Conservation (phyloP, 2,797 vertebrate genomes). For the Prionace glauca region DNA sequence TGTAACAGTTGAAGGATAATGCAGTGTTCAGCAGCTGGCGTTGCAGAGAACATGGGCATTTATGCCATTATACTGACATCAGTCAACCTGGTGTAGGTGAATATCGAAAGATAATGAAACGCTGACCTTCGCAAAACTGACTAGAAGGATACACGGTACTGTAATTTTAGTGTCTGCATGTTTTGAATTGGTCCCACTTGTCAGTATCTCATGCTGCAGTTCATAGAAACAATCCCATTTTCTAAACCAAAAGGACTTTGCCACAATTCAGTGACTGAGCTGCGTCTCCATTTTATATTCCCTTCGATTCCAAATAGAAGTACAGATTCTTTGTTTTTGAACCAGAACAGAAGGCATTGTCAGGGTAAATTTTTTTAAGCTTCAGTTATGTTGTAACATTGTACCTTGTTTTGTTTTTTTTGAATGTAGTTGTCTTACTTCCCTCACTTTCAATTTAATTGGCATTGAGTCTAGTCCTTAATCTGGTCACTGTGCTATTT, state of each 20-base stretch:
- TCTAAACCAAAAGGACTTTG: not conserved
- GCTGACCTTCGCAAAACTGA: constrained; percentile 15
- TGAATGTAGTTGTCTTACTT: not conserved
- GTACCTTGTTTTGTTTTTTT: not conserved
- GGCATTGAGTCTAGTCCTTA: not conserved
- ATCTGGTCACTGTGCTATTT: not conserved
- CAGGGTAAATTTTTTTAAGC: not conserved
- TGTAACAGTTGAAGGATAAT: constrained; percentile 14
- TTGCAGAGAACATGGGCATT: constrained; percentile 11
- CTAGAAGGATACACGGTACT: not conserved
- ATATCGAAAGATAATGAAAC: constrained; percentile 21
- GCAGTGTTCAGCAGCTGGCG: constrained; percentile 7
- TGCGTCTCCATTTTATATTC: constrained; percentile 21
- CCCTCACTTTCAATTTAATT: not conserved
- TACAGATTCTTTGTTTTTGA: not conserved
- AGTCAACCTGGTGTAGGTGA: not conserved
- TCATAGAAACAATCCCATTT: not conserved
- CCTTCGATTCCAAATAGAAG: not conserved
- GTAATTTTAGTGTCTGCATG: not conserved
- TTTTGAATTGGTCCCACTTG: constrained; percentile 23
- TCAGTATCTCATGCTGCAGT: not conserved
- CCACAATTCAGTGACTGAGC: not conserved
- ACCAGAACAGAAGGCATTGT: not conserved
- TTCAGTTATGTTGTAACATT: not conserved
- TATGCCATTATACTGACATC: not conserved